Percentiles rank a stretch among this genome's conserved stretches.
These are phyloP conservation scores for Pantherophis alleghaniensis DNA, from an alignment of 2,797 vertebrate species.

Conservation along the genomic window DNA sequence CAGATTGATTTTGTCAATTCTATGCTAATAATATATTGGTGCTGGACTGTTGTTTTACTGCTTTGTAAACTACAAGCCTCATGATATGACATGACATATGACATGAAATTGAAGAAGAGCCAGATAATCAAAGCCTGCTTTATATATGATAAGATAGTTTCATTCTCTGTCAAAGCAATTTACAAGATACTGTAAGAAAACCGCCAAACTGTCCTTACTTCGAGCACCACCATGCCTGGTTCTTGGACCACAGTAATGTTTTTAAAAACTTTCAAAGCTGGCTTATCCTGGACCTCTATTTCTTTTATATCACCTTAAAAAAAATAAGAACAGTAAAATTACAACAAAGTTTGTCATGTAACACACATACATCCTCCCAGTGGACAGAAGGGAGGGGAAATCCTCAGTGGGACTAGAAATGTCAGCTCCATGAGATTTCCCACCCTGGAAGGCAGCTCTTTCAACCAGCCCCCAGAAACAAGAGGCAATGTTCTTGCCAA, in stretches of 20 bases:
- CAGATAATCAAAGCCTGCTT: background rate
- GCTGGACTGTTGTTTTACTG: background rate
- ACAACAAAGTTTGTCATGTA: background rate
- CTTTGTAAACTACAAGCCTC: background rate
- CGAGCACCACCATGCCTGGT: constrained; percentile 86
- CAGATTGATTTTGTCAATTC: background rate
- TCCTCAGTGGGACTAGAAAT: background rate
- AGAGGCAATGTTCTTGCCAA: background rate
- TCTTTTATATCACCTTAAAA: constrained; percentile 89
- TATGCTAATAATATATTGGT: background rate
- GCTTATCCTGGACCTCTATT: constrained; percentile 87
- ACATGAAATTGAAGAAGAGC: background rate
- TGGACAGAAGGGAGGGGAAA: background rate
- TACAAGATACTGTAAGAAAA: background rate
- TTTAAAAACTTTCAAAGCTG: constrained; percentile 88
- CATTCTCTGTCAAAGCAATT: background rate
- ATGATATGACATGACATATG: background rate
- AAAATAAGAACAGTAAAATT: constrained; percentile 23
- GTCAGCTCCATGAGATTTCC: background rate
- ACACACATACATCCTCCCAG: background rate
- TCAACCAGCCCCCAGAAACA: background rate
- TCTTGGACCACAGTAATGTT: constrained; percentile 90
- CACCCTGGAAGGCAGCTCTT: background rate
- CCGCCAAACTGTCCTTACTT: constrained; percentile 75
- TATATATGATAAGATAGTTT: background rate